These are phyloP conservation scores for Pangasius mekongensis DNA, from an alignment of 2,797 vertebrate species.

Conservation along the genomic window DNA sequence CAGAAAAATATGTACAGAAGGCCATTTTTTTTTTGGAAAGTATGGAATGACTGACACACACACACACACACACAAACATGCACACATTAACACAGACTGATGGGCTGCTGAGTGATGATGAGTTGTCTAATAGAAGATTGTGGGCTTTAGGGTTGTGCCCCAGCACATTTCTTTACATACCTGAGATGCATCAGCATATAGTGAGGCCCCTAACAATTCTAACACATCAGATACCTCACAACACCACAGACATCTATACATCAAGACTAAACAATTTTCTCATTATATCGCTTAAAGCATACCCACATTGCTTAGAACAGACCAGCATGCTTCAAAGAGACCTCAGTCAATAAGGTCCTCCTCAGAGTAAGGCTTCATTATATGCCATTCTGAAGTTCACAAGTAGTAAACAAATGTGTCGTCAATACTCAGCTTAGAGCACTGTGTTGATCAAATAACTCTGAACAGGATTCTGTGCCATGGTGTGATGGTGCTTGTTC, in stretches of 20 bases:
- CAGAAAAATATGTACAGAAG: background rate
- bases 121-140: slow-evolving; percentile 38
- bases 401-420: background rate
- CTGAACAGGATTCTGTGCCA: background rate
- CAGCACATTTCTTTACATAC: slow-evolving; percentile 49
- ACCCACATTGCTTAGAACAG: background rate
- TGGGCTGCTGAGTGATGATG: slow-evolving; percentile 46
- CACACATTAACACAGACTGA: slow-evolving; percentile 36
- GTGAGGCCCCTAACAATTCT: slow-evolving; percentile 12
- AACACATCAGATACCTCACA: background rate
- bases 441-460: background rate
- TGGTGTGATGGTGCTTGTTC: background rate
- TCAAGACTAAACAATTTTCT: slow-evolving; percentile 17
- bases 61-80: background rate
- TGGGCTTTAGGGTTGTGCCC: slow-evolving; percentile 23
- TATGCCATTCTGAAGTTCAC: background rate
- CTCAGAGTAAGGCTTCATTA: background rate
- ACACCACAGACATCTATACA: slow-evolving; percentile 25
- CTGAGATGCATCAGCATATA: slow-evolving; percentile 41
- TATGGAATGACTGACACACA: background rate
- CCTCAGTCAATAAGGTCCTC: background rate
- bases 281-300: background rate
- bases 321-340: background rate
- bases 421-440: background rate
- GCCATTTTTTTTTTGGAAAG: background rate